Evolutionary conservation across 2,888 invertebrate species (phyloP).

Genomic region (Ditula angustiorana): DNA sequence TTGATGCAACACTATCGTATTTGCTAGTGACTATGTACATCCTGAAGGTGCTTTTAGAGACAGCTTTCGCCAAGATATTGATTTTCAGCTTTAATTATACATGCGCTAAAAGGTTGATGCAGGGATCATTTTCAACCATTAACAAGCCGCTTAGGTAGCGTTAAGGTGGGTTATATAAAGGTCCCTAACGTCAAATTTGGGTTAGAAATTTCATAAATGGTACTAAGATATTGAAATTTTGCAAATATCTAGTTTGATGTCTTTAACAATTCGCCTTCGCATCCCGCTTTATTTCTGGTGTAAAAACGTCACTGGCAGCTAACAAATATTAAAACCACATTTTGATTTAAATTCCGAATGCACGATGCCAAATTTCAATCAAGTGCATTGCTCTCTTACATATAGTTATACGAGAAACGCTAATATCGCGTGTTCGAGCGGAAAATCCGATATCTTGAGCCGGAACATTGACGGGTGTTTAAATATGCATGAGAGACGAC

Average conservation of each 20-base stretch:
- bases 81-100: constrained; percentile 61
- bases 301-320: not conserved
- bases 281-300: no score
- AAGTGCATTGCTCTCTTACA: not conserved
- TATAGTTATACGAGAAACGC: not conserved
- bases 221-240: no score
- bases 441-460: constrained; percentile 81
- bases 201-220: no score
- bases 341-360: not conserved
- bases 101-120: constrained; percentile 53
- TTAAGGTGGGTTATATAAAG: no score
- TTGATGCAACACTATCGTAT: constrained; percentile 21
- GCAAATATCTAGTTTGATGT: no score
- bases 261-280: not conserved
- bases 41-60: constrained; percentile 15
- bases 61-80: constrained; percentile 45
- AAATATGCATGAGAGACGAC: constrained; percentile 76
- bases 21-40: constrained; percentile 9
- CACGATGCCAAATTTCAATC: constrained; percentile 2
- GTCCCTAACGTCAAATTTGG: no score
- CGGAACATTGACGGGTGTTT: constrained; percentile 74
- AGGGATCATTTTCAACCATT: constrained; percentile 56
- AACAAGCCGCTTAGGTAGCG: not conserved
- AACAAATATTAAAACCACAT: not conserved
- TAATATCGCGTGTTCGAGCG: constrained; percentile 67